These are phyloP conservation scores for Drosophila kohkoa DNA, from an alignment of 1,140 invertebrate species.

Conservation along the genomic window DNA sequence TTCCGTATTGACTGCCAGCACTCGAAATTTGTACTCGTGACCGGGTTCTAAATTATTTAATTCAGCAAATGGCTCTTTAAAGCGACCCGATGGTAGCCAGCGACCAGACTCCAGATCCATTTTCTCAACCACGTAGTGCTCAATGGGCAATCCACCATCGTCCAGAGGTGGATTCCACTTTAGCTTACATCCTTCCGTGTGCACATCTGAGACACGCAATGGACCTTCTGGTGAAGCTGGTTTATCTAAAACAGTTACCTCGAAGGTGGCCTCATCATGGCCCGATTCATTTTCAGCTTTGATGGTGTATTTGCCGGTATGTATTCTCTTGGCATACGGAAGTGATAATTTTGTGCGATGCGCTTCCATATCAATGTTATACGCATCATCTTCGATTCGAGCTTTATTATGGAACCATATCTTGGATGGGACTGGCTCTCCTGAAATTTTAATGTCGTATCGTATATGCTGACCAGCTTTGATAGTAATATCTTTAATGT, in stretches of 20 bases:
- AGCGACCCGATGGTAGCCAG: slow-evolving; percentile 92
- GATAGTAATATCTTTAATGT: slow-evolving; percentile 93
- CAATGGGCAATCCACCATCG: slow-evolving; percentile 96
- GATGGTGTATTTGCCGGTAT: slow-evolving; percentile 94
- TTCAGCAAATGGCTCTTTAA: slow-evolving; percentile 93
- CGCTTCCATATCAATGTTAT: slow-evolving; percentile 93
- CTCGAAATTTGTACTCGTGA: slow-evolving; percentile 98
- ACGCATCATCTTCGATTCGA: slow-evolving; percentile 87
- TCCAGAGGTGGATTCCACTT: slow-evolving; percentile 97
- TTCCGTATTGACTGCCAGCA: slow-evolving; percentile 97
- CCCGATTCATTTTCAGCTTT: slow-evolving; percentile 97
- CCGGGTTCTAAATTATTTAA: slow-evolving; percentile 94
- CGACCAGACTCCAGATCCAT: slow-evolving; percentile 93
- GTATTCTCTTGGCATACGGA: slow-evolving; percentile 89
- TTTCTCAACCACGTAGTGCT: slow-evolving; percentile 97
- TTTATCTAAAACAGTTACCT: slow-evolving; percentile 94
- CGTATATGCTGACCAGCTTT: slow-evolving; percentile 94
- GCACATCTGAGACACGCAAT: slow-evolving; percentile 94
- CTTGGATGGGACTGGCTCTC: slow-evolving; percentile 95
- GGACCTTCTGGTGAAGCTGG: slow-evolving; percentile 96
- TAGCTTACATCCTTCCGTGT: slow-evolving; percentile 96
- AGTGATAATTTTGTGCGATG: slow-evolving; percentile 94
- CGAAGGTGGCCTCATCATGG: slow-evolving; percentile 95
- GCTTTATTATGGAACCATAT: slow-evolving; percentile 94
- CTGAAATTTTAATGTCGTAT: slow-evolving; percentile 94